Base-by-base conservation (phyloP, 2,797 vertebrate species). In the Cyclura pinguis region DNA sequence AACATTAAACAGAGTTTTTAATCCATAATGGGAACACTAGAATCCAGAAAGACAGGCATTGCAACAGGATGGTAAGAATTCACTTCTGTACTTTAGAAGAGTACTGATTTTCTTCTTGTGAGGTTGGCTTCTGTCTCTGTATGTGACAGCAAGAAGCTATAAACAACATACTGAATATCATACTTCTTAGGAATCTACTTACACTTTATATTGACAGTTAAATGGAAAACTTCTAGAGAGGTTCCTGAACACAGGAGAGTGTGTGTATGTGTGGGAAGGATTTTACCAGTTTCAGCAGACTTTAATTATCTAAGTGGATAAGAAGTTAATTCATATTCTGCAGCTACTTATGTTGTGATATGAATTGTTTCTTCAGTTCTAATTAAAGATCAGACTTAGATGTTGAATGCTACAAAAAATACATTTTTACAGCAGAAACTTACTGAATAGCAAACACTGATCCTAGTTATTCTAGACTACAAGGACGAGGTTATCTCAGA, bases 271-370 rank as follows among this genome's bases (percentile, higher is more conserved):
- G 76, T 38, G 38, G 73, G 35, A 74, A 8, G 35, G 35, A 74
- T 88, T 94, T 97, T 92, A 89, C 91, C 96, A 91, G 91, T 96
- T 96, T 95, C 82, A 93, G 93, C 92, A 96, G 94, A 96, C 96
- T 96, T 96, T 96, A 97, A 87, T 95, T 95, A 96, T 88, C 90
- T 97, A 96, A 97, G 96, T 96, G 95, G 96, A 93, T 96, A 93
- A 95, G 93, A 94, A 94, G 86, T 90, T 95, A 96, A 96, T 96
- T 97, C 96, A 92, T 96, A 91, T 89, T 94, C 95, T 87, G 14
- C 91, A 95, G 94, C 94, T 92, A 95, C 95, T 90, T 86, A 95
- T 92, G 86, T 93, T 95, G 89, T 94, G 89, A 95, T 95, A 86
- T 93, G 94, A 95, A 96, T 97, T 96, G 95, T 95, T 93, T 92